Evolutionary conservation across 1,140 invertebrate species (phyloP).

Genomic region (Archegozetes longisetosus): DNA sequence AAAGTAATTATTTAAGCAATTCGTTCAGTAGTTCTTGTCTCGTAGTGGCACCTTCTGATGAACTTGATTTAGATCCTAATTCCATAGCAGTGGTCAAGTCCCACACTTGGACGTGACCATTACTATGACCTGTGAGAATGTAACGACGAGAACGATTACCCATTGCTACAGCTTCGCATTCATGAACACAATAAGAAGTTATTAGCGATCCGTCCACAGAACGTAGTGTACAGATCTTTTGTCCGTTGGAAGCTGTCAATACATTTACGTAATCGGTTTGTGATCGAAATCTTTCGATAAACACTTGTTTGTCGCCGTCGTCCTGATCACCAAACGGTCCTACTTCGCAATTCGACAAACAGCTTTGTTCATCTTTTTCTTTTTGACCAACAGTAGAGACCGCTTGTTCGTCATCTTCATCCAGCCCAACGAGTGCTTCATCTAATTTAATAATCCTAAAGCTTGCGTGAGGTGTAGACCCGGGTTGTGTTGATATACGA

Average conservation of each 20-base stretch:
- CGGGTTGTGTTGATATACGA: conserved; percentile 93
- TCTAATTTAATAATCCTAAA: conserved; percentile 90
- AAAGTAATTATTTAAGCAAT: neutral
- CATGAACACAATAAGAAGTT: conserved; percentile 88
- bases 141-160: conserved; percentile 73
- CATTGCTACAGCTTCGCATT: conserved; percentile 74
- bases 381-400: neutral
- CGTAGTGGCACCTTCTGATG: neutral
- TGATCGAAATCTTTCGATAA: conserved; percentile 92
- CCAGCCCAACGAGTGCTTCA: conserved; percentile 41
- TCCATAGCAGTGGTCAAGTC: conserved; percentile 90
- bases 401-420: neutral
- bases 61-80: conserved; percentile 27
- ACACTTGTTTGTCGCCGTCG: conserved; percentile 70
- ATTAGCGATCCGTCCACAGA: conserved; percentile 88
- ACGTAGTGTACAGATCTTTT: conserved; percentile 82
- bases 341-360: conserved; percentile 23
- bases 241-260: conserved; percentile 80
- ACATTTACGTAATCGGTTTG: conserved; percentile 90
- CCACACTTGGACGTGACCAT: conserved; percentile 86
- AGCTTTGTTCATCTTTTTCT: neutral
- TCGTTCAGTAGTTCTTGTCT: neutral
- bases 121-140: conserved; percentile 86
- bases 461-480: conserved; percentile 83
- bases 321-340: conserved; percentile 95